phyloP scores from a whole-genome alignment of 2,113 vertebrate genomes.

The Cebus imitator region DNA sequence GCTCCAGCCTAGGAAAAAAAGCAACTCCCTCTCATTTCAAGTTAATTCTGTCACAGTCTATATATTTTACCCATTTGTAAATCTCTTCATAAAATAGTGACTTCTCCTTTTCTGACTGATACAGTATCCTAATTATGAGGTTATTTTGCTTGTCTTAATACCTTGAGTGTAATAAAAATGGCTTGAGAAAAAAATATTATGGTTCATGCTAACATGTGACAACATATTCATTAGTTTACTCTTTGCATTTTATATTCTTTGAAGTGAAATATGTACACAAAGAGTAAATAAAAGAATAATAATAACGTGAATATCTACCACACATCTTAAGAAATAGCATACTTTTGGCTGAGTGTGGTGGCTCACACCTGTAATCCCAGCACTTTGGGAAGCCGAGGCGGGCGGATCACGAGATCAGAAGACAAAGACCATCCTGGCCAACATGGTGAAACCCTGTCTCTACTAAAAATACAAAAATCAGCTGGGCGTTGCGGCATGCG shows the following conservation, averaged over 20 bases:
- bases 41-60: conserved; percentile 71
- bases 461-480: no score
- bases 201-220: background rate
- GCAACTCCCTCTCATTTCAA: conserved; percentile 30
- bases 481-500: no score
- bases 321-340: background rate
- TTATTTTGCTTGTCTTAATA: conserved; percentile 79
- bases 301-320: background rate
- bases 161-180: conserved; percentile 73
- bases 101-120: conserved; percentile 78
- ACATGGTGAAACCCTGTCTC: no score
- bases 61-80: conserved; percentile 81
- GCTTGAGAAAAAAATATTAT: conserved; percentile 36
- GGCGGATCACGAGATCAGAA: no score
- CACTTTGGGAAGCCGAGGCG: no score
- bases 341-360: background rate
- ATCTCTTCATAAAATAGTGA: conserved; percentile 81
- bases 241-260: background rate
- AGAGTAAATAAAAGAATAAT: background rate
- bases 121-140: conserved; percentile 62
- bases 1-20: background rate
- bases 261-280: background rate
- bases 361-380: no score
- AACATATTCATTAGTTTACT: background rate
- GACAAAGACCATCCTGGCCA: no score